Conservation (phyloP, 2,113 vertebrate genomes). For the Paradoxurus hermaphroditus region DNA sequence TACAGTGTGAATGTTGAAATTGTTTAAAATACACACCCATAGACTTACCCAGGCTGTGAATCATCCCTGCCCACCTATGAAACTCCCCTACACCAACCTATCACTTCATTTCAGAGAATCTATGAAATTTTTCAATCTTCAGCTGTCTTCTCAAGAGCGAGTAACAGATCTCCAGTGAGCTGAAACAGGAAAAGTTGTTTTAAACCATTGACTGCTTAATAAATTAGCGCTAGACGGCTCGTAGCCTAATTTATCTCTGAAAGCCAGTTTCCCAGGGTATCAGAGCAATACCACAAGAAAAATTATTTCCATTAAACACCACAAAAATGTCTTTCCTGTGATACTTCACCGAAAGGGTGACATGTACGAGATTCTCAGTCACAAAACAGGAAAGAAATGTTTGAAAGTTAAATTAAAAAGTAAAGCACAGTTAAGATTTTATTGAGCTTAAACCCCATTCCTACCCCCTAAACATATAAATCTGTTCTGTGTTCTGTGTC, state of each 20-base stretch:
- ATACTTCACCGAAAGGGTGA: constrained; percentile 77
- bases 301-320: constrained; percentile 78
- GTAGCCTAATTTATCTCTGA: constrained; percentile 71
- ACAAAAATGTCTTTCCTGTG: constrained; percentile 79
- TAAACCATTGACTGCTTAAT: constrained; percentile 78
- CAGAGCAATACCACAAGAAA: constrained; percentile 72
- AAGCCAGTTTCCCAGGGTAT: constrained; percentile 77
- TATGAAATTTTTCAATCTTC: constrained; percentile 58
- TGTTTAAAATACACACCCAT: neutral
- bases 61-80: neutral
- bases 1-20: neutral
- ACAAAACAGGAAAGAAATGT: constrained; percentile 78
- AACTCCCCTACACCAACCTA: neutral
- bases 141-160: constrained; percentile 46
- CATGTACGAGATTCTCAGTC: constrained; percentile 72
- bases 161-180: constrained; percentile 75
- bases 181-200: constrained; percentile 76
- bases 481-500: constrained; percentile 74
- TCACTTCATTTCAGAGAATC: constrained; percentile 34
- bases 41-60: neutral
- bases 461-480: constrained; percentile 76
- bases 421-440: constrained; percentile 79
- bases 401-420: constrained; percentile 80
- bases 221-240: constrained; percentile 69
- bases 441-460: constrained; percentile 76